phyloP scores from a whole-genome alignment of 2,888 invertebrate species.

The Nephrotoma appendiculata region DNA sequence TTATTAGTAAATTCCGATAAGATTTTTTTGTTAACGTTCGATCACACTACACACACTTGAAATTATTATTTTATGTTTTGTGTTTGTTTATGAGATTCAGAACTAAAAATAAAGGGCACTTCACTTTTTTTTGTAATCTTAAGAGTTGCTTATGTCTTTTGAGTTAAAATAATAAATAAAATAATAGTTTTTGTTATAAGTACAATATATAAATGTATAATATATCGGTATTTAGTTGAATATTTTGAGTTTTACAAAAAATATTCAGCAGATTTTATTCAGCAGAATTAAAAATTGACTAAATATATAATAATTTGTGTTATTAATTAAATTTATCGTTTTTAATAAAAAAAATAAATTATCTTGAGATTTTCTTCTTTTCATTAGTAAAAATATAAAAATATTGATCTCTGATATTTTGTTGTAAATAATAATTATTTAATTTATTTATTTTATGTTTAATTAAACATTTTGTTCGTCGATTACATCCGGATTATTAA shows the following conservation, averaged over 20 bases:
- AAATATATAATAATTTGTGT: not conserved
- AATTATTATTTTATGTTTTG: no score
- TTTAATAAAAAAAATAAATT: not conserved
- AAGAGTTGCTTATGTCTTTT: not conserved
- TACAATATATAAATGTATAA: not conserved
- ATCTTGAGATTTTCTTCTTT: not conserved
- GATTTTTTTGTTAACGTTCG: no score
- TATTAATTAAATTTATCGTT: not conserved
- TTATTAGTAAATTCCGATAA: no score
- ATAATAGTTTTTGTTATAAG: not conserved
- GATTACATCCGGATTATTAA: not conserved
- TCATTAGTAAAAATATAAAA: not conserved
- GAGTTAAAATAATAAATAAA: not conserved
- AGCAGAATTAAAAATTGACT: not conserved
- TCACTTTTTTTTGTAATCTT: not conserved
- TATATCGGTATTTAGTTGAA: not conserved
- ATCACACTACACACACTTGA: no score
- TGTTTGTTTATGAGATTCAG: not conserved
- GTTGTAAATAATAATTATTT: not conserved
- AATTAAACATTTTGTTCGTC: not conserved
- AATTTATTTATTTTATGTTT: no score
- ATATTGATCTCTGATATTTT: not conserved
- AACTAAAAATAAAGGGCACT: not conserved
- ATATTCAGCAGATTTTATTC: not conserved
- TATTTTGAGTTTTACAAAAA: not conserved